Base-by-base conservation (phyloP, 1,140 invertebrate genomes). In the Drosophila subobscura region DNA sequence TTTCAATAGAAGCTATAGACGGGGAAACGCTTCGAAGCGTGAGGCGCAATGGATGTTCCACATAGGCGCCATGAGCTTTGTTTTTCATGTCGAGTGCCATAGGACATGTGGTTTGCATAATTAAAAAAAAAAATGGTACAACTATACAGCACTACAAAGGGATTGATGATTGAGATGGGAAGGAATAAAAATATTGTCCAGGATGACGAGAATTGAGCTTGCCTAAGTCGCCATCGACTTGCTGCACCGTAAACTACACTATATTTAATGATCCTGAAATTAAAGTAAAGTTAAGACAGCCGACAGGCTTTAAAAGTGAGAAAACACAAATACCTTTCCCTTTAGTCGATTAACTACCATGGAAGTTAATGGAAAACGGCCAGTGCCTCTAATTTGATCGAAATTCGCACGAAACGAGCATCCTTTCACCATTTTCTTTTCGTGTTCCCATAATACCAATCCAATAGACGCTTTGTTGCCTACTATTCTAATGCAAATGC, bases 401-500 rank as follows among this genome's bases (percentile, higher is more conserved):
- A 77, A 86, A 70, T 53, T 58, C 29, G 53, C 68, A 64, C 73
- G 59, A 77, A 85, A 70, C 81, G 81, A 81, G 63, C 77, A 75
- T 74, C 77, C 80, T 80, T 86, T 85, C 77, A 80, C 81, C 33
- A 42, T 53, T 52, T 14, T 20, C 6, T 37, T 23, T 29, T 52
- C 12, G 23, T 23, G 33, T 50, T 47, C 55, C 47, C 44, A 8
- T 16, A 47, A 12, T 5, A 67, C 68, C 44, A 37, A 25, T 44
- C 46, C 53, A 33, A 53, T 42, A 51, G 20, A 42, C 45, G 27
- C 49, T 63, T 68, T 59, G 63, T 50, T 78, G 61, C 42, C 16
- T 20, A 6, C 53, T 72, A 85, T 89, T 89, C 70, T 89, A 89
- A 89, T 89, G 84, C 84, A 89, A 89, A 89, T 89, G 70, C 66